These are phyloP conservation scores for Drosophila buzzatii DNA, from an alignment of 2,888 invertebrate species.

Conservation along the genomic window DNA sequence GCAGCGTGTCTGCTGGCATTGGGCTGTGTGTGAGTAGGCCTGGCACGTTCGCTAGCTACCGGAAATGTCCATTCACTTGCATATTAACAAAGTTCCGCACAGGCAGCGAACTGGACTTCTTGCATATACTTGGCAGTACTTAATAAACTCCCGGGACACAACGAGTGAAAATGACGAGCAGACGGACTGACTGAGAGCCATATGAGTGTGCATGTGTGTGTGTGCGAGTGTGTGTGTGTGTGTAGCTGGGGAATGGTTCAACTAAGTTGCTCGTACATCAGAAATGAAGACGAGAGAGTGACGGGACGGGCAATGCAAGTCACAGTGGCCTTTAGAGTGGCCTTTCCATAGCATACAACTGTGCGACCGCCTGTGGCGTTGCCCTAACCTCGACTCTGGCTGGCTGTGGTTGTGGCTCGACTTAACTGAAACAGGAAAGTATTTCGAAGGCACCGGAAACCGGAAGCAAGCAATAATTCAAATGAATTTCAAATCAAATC, in stretches of 20 bases:
- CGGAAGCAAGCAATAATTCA: constrained; percentile 84
- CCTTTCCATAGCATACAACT: constrained; percentile 72
- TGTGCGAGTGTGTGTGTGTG: constrained; percentile 2
- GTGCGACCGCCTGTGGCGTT: constrained; percentile 66
- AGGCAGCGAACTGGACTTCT: constrained; percentile 53
- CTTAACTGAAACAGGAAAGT: constrained; percentile 77
- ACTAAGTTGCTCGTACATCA: constrained; percentile 71
- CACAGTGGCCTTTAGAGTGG: constrained; percentile 55
- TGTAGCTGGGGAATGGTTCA: constrained; percentile 43
- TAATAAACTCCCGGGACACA: constrained; percentile 72
- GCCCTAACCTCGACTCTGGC: constrained; percentile 11
- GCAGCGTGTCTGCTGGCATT: neutral
- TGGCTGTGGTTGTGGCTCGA: constrained; percentile 39
- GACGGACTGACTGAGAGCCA: constrained; percentile 20
- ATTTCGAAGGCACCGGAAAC: constrained; percentile 82
- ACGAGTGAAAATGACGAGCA: constrained; percentile 38
- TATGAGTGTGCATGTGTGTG: neutral
- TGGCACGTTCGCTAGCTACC: constrained; percentile 75
- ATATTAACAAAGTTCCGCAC: constrained; percentile 78
- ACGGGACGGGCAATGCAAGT: constrained; percentile 37
- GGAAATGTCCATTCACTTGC: constrained; percentile 83
- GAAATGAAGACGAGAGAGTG: constrained; percentile 17
- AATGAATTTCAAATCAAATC: constrained; percentile 84
- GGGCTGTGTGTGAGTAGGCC: constrained; percentile 38
- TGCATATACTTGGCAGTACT: constrained; percentile 76